Percentiles rank a stretch among this genome's conserved stretches.
Conservation (phyloP, 2,888 invertebrate genomes). For the Thumatha senex region DNA sequence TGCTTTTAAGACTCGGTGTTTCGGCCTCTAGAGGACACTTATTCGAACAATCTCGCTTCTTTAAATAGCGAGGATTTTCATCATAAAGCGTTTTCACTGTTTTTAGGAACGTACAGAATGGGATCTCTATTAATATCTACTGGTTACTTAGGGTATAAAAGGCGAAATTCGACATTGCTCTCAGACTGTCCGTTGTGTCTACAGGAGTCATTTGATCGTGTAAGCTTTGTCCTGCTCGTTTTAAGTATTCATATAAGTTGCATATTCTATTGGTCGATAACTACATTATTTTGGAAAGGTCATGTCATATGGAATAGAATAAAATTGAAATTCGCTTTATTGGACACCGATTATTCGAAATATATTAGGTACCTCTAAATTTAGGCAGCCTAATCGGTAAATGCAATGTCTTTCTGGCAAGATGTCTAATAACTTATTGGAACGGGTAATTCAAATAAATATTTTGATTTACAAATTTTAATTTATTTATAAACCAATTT, state of each 20-base stretch:
- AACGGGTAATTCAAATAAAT: too few species aligned
- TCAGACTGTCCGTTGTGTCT: slow-evolving; percentile 25
- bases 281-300: not conserved
- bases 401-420: too few species aligned
- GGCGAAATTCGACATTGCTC: slow-evolving; percentile 33
- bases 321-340: not conserved
- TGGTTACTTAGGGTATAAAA: slow-evolving; percentile 25
- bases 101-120: slow-evolving; percentile 30
- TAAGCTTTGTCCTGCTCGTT: slow-evolving; percentile 24
- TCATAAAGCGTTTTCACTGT: slow-evolving; percentile 42
- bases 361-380: not conserved
- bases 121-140: slow-evolving; percentile 28
- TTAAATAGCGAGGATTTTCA: slow-evolving; percentile 41
- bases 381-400: too few species aligned
- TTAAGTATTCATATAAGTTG: slow-evolving; percentile 23
- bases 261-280: not conserved
- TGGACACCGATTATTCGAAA: not conserved
- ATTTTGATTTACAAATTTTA: too few species aligned
- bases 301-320: not conserved
- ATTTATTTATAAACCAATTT: too few species aligned
- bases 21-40: slow-evolving; percentile 49
- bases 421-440: too few species aligned
- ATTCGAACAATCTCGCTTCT: slow-evolving; percentile 44
- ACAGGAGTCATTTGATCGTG: slow-evolving; percentile 15
- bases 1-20: slow-evolving; percentile 53